Evolutionary conservation across 2,113 vertebrate species (phyloP).

Genomic region (Phrynosoma blainvillii): DNA sequence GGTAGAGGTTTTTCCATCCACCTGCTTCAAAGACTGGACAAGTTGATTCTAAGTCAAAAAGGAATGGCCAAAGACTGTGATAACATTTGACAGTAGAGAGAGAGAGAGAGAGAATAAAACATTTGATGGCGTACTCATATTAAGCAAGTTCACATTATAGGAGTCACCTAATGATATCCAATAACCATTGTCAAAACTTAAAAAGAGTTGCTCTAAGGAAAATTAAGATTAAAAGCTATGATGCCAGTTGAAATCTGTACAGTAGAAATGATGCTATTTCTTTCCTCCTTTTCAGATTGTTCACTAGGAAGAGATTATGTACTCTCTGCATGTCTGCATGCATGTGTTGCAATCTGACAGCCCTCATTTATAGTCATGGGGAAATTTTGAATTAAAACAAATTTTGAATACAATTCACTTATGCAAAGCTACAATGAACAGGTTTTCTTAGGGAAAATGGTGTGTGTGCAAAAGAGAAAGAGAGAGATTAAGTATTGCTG

Average conservation of each 20-base stretch:
- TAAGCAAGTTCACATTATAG: neutral
- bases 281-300: neutral
- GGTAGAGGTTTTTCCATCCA: neutral
- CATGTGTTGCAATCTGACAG: neutral
- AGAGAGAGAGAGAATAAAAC: neutral
- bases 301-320: neutral
- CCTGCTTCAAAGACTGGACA: slow-evolving; percentile 27
- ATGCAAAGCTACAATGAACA: neutral
- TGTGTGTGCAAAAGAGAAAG: too few relatives aligned
- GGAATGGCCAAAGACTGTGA: slow-evolving; percentile 28
- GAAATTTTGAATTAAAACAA: neutral
- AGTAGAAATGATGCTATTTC: neutral
- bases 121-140: neutral
- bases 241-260: neutral
- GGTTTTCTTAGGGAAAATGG: neutral
- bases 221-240: neutral
- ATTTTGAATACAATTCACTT: neutral
- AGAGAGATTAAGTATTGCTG: neutral
- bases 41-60: slow-evolving; percentile 42
- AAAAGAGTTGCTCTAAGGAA: neutral
- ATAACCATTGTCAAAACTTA: neutral
- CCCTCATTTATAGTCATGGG: too few relatives aligned
- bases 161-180: neutral
- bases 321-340: too few relatives aligned
- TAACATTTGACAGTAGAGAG: neutral